Evolutionary conservation across 2,888 invertebrate species (phyloP).

Genomic region (Lysandra coridon): DNA sequence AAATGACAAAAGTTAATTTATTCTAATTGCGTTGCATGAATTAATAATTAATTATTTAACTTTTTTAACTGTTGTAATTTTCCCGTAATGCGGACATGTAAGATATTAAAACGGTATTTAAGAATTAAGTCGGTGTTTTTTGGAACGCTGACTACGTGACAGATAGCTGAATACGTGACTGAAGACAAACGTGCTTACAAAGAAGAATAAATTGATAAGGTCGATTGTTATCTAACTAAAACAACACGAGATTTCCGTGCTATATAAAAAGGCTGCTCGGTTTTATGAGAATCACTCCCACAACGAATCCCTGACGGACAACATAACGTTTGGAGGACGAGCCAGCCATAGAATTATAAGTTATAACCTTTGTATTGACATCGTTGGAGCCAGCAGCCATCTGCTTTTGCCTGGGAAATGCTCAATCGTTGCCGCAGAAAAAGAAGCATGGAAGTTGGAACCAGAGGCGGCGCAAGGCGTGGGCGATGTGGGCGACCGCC

Average conservation of each 20-base stretch:
- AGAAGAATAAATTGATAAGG: not conserved
- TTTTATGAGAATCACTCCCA: not conserved
- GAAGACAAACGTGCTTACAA: conserved; percentile 3
- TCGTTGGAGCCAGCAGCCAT: too few relatives aligned
- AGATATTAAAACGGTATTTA: conserved; percentile 42
- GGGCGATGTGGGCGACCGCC: too few relatives aligned
- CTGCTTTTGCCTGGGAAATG: not conserved
- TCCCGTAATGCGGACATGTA: conserved; percentile 33
- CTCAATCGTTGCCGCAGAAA: not conserved
- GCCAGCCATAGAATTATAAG: not conserved
- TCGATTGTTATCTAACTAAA: not conserved
- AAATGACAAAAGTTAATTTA: not conserved
- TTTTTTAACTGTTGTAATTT: not conserved
- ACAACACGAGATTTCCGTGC: not conserved
- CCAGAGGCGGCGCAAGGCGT: too few relatives aligned
- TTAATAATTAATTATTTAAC: not conserved
- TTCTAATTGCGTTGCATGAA: not conserved
- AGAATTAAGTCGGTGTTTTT: conserved; percentile 40
- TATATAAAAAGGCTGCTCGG: conserved; percentile 11
- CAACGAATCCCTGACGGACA: conserved; percentile 24
- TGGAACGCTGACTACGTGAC: conserved; percentile 46
- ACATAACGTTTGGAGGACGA: not conserved
- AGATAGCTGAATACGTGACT: conserved; percentile 44
- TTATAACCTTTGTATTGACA: too few relatives aligned
- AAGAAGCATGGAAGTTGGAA: too few relatives aligned